These are phyloP conservation scores for Drosophila takahashii DNA, from an alignment of 1,140 invertebrate species.

Conservation along the genomic window DNA sequence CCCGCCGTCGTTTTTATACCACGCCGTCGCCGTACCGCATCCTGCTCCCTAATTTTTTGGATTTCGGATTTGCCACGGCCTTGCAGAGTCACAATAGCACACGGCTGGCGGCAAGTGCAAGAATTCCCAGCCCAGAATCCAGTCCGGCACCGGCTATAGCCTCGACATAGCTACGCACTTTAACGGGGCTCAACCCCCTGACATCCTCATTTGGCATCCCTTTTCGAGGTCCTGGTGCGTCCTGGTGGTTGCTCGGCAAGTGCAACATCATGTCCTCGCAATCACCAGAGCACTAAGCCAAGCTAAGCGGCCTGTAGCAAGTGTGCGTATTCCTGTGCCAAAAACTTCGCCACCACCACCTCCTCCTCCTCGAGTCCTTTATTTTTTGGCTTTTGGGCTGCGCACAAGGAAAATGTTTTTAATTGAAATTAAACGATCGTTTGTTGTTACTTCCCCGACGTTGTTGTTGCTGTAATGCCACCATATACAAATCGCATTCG, in stretches of 20 bases:
- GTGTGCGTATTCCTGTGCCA: constrained; percentile 77
- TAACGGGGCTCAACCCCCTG: constrained; percentile 47
- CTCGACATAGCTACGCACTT: constrained; percentile 79
- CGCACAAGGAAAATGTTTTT: constrained; percentile 72
- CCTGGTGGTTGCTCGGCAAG: constrained; percentile 76
- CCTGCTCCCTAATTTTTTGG: constrained; percentile 64
- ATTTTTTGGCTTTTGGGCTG: constrained; percentile 76
- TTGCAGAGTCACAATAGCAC: constrained; percentile 78
- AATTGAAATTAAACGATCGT: constrained; percentile 85
- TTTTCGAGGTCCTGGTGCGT: constrained; percentile 55
- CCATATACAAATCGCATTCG: constrained; percentile 83
- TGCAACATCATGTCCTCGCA: constrained; percentile 82
- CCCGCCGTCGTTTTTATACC: constrained; percentile 68
- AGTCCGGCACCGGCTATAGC: constrained; percentile 36
- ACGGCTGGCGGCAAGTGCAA: constrained; percentile 79
- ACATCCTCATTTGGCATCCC: constrained; percentile 45
- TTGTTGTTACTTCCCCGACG: constrained; percentile 63
- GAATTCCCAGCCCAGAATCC: constrained; percentile 78
- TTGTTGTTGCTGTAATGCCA: constrained; percentile 75
- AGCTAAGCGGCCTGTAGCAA: constrained; percentile 77
- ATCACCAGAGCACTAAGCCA: constrained; percentile 76
- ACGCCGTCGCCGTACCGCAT: constrained; percentile 1
- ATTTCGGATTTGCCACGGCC: constrained; percentile 78
- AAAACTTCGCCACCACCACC: constrained; percentile 15
- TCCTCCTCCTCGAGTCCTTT: constrained; percentile 33